Percentiles rank a stretch among this genome's conserved stretches.
Conservation (phyloP, 2,797 vertebrate species). For the Vespertilio murinus region DNA sequence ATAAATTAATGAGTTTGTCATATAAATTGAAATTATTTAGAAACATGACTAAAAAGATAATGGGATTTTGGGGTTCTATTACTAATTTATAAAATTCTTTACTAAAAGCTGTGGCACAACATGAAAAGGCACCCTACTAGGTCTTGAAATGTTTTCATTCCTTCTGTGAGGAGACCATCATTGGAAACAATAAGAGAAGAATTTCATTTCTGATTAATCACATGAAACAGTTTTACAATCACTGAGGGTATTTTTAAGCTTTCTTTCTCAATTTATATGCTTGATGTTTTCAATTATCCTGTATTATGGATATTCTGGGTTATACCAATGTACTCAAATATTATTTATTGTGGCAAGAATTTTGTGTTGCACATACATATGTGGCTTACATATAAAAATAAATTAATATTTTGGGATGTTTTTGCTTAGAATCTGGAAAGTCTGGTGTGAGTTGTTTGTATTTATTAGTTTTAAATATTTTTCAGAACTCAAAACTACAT, state of each 20-base stretch:
- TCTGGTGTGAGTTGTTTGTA: conserved; percentile 18
- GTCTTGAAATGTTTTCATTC: conserved; percentile 4
- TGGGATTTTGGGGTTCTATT: neutral
- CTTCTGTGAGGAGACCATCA: neutral
- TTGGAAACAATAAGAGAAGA: neutral
- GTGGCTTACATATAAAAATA: neutral
- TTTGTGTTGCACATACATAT: neutral
- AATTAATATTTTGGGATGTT: neutral
- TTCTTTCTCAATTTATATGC: conserved; percentile 16
- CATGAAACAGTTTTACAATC: conserved; percentile 14
- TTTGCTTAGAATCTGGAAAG: neutral
- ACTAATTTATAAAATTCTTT: neutral
- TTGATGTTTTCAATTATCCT: conserved; percentile 49
- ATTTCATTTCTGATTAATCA: neutral
- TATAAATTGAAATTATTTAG: conserved; percentile 11
- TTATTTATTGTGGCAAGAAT: conserved; percentile 17
- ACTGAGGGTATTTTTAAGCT: neutral
- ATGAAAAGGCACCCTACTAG: neutral
- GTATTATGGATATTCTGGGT: neutral
- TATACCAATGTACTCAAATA: conserved; percentile 1
- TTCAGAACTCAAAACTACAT: conserved; percentile 25
- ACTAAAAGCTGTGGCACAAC: neutral
- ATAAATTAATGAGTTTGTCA: neutral
- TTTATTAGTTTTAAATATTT: conserved; percentile 27
- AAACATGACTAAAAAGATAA: neutral